Conservation (phyloP, 2,888 invertebrate genomes). For the Julus scandinavius region DNA sequence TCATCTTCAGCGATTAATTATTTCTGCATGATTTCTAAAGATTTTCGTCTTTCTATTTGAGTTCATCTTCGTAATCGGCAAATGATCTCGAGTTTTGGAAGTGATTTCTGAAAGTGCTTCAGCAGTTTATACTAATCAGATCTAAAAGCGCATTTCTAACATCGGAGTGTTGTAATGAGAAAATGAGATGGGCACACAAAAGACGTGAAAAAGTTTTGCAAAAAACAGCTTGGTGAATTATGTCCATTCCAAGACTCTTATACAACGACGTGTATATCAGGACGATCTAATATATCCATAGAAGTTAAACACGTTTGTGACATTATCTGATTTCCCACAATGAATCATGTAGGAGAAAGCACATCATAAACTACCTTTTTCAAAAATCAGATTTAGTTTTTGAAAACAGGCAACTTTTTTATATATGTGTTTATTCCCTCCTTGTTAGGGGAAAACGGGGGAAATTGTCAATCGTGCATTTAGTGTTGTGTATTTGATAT, state of each 20-base stretch:
- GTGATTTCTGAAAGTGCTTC: constrained; percentile 44
- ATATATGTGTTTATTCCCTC: too few relatives aligned
- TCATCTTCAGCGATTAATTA: not conserved
- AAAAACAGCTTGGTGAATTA: not conserved
- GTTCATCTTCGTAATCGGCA: not conserved
- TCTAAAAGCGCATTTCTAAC: not conserved
- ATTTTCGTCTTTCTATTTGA: not conserved
- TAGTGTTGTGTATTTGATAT: too few relatives aligned
- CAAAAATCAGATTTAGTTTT: too few relatives aligned
- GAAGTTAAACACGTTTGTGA: not conserved
- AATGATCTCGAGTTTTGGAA: constrained; percentile 2
- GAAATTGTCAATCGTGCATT: too few relatives aligned
- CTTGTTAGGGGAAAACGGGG: too few relatives aligned
- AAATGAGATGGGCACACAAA: not conserved
- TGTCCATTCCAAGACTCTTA: not conserved
- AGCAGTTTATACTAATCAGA: constrained; percentile 33
- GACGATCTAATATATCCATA: too few relatives aligned
- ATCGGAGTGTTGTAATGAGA: not conserved
- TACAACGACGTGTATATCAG: not conserved
- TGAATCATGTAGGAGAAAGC: not conserved
- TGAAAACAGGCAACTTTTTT: too few relatives aligned
- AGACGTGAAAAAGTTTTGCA: not conserved
- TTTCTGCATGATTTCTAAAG: constrained; percentile 38
- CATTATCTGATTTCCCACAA: not conserved
- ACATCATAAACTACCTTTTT: not conserved